Evolutionary conservation across 2,797 vertebrate genomes (phyloP), one percentile per base, ranked within the genome.

Genomic region (Buphagus erythrorhynchus): DNA sequence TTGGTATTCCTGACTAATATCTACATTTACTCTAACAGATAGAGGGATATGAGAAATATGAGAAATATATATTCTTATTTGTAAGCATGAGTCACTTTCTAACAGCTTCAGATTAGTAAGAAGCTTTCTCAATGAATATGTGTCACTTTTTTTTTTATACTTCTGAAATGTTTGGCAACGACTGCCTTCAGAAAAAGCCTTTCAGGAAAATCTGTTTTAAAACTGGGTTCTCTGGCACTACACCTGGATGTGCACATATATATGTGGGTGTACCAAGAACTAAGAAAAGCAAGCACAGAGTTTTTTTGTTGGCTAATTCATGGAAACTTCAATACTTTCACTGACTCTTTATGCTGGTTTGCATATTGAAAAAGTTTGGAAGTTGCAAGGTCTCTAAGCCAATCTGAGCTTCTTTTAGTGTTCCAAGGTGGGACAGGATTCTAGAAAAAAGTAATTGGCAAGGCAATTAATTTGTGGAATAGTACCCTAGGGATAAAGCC

Each of bases 401-500:
- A 46, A 38, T n/a, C 28, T 74, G 31, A 59, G 43, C 40, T 74
- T 92, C 51, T 51, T 62, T n/a, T 42, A 46, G 10, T 19, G 33
- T 43, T 92, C 80, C 42, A 48, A 80, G 52, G 36, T 58, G 28
- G 36, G 40, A 24, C 43, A 69, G 31, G 8, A 25, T 80, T 88
- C 74, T 59, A 73, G 25, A 57, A 62, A 78, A 85, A 38, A 58
- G n/a, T 52, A 59, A 38, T 4, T 62, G 24, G 22, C 28, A 63
- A 90, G 38, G 28, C 63, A 86, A 31, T 65, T 89, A 15, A 59
- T 89, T 73, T 91, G 42, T 43, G 10, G 29, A 72, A 79, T 42
- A 6, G 18, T 51, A 35, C 29, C n/a, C 24, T 46, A 54, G 46
- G 73, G 69, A 43, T 58, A 46, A 82, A 79, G 22, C 24, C 42